Percentiles rank a stretch among this genome's conserved stretches.
Evolutionary conservation across 2,888 invertebrate species (phyloP).

Genomic region (Xylophagus ater): DNA sequence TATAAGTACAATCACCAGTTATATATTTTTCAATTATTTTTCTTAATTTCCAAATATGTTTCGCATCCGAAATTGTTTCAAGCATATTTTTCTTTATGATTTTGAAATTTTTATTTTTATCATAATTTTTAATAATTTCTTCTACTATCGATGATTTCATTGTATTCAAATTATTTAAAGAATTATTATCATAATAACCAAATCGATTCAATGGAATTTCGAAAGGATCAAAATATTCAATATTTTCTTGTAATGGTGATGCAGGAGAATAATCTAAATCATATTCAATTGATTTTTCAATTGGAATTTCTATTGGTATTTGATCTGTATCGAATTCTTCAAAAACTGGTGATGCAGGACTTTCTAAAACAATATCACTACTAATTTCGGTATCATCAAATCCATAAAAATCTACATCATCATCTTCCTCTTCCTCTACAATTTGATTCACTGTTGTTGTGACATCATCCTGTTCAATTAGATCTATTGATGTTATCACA

Average conservation of each 20-base stretch:
- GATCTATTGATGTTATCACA: conserved; percentile 8
- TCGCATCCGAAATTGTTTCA: conserved; percentile 4
- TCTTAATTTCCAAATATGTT: conserved; percentile 3
- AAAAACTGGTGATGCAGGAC: conserved; percentile 2
- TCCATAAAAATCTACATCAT: conserved; percentile 5
- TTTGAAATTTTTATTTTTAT: background rate
- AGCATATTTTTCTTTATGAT: background rate
- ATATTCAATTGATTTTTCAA: conserved; percentile 3
- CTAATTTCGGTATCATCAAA: background rate
- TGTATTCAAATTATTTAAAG: background rate
- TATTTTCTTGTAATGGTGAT: conserved; percentile 5
- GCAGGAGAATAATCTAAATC: conserved; percentile 11
- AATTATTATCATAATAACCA: background rate
- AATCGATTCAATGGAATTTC: conserved; percentile 2
- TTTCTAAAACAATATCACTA: background rate
- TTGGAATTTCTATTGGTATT: background rate
- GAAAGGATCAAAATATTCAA: background rate
- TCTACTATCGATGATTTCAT: conserved; percentile 3
- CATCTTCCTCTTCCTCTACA: background rate
- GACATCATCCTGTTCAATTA: background rate
- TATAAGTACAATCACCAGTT: background rate
- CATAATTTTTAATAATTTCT: conserved; percentile 3
- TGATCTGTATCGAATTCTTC: background rate
- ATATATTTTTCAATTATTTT: conserved; percentile 11
- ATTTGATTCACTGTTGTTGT: background rate